phyloP scores from a whole-genome alignment of 2,888 invertebrate genomes.

The Apamea epomidion region DNA sequence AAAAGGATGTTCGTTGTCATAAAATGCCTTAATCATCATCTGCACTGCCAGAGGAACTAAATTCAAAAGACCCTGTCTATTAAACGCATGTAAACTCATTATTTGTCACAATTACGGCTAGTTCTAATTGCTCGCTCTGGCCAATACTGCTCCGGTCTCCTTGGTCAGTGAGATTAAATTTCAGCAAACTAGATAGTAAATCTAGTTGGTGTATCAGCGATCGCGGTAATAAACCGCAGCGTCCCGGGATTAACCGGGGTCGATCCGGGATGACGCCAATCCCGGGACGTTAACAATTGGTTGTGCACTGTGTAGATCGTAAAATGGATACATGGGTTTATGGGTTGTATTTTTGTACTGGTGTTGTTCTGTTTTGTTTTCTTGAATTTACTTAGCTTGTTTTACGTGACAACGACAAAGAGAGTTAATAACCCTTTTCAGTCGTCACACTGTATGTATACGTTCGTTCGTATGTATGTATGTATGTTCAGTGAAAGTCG shows the following conservation, averaged over 20 bases:
- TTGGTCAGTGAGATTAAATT: constrained; percentile 60
- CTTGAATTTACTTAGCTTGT: constrained; percentile 35
- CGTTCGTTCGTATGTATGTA: not conserved
- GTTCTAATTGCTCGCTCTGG: constrained; percentile 12
- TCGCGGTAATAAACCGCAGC: constrained; percentile 75
- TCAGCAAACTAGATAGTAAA: constrained; percentile 63
- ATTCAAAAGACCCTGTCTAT: not conserved
- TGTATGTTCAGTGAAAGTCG: constrained; percentile 15
- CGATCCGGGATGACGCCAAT: constrained; percentile 67
- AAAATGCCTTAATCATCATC: not conserved
- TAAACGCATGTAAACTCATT: not conserved
- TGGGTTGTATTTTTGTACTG: constrained; percentile 56
- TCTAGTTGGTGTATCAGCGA: constrained; percentile 69
- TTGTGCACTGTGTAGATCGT: constrained; percentile 74
- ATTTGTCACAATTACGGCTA: not conserved
- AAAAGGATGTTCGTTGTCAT: constrained; percentile 2
- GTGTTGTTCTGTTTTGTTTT: constrained; percentile 31
- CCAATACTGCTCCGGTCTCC: constrained; percentile 21
- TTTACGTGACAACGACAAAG: not conserved
- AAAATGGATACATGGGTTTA: constrained; percentile 72
- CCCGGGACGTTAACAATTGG: constrained; percentile 77
- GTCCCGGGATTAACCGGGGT: constrained; percentile 74
- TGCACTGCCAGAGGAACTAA: not conserved
- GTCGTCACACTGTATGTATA: not conserved
- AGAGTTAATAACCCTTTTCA: constrained; percentile 8